A percentile compares a stretch with the other conserved stretches of the same genome.
Evolutionary conservation across 1,140 invertebrate species (phyloP).

Genomic region (Campoletis sonorensis): DNA sequence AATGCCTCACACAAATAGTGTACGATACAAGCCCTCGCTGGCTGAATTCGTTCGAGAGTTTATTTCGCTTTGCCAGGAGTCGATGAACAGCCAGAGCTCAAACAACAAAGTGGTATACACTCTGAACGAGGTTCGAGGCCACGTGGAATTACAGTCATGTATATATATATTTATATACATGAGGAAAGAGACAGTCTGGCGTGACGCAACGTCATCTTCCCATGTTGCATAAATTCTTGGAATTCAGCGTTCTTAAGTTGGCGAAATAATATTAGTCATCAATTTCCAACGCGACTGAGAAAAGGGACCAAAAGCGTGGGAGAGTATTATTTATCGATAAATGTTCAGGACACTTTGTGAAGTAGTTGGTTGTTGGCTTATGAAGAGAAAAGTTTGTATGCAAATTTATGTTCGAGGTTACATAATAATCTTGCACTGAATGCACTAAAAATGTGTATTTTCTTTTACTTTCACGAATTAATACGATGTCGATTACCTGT

Average conservation of each 20-base stretch:
- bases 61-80: conserved; percentile 2
- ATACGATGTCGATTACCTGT: too few species aligned
- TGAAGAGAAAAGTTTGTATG: too few species aligned
- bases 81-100: neutral
- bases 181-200: neutral
- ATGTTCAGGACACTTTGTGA: neutral
- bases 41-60: neutral
- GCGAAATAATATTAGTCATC: neutral
- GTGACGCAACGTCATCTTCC: conserved; percentile 39
- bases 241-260: neutral
- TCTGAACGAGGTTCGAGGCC: conserved; percentile 19
- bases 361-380: too few species aligned
- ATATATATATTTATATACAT: neutral
- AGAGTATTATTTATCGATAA: neutral
- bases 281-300: neutral
- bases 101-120: neutral
- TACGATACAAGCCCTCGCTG: neutral
- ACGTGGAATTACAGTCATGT: conserved; percentile 24
- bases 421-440: too few species aligned
- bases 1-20: neutral
- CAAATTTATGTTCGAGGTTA: too few species aligned
- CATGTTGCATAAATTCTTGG: conserved; percentile 15
- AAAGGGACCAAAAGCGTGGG: neutral
- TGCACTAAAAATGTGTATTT: neutral
- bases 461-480: neutral